Base-by-base conservation (phyloP, 2,113 vertebrate species). In the Tricholaema leucomelas region DNA sequence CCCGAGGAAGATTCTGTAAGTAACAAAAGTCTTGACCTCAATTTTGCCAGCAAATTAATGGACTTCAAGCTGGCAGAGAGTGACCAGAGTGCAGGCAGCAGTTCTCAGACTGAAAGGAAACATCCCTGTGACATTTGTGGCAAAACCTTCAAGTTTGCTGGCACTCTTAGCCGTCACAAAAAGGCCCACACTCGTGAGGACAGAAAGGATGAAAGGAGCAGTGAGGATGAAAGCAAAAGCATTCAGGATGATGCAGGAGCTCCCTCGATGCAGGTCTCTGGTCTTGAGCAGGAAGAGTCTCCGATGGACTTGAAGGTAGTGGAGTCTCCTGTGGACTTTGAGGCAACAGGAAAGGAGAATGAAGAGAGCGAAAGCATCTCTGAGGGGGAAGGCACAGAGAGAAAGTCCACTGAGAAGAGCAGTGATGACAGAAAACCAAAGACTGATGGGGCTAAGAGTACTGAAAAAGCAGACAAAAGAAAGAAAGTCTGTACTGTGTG, bases 401-500 rank as follows among this genome's bases (percentile, higher is more conserved):
- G 97, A 92, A 98, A 97, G 95, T 92, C 94, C 89, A 87, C 93
- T 12, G 98, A 99, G 85, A 98, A 97, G 96, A 98, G 98, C 23
- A 98, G 98, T 10, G 98, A 98, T 24, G 97, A 98, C 91, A 97
- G 91, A 42, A 98, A 99, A 96, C 97, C 98, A 98, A 99, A 99
- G 98, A 98, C 96, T 31, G 79, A 91, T 42, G 97, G 96, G 84
- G 97, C 97, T 38, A 97, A 96, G 65, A 96, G 97, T 79, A 87
- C 92, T 90, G 97, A 95, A 92, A 98, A 99, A 86, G 97, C 98
- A 3, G 99, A 99, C 97, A 99, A 99, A 97, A 98, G 99, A 96
- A 99, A 99, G 97, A 99, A 99, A 96, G 98, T 99, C 91, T 99
- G 99, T 95, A 98, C 96, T 20, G 98, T 99, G 67, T 99, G 99